phyloP scores from a whole-genome alignment of 35 echinoderm and acorn worm genomes.

The Apostichopus californicus region DNA sequence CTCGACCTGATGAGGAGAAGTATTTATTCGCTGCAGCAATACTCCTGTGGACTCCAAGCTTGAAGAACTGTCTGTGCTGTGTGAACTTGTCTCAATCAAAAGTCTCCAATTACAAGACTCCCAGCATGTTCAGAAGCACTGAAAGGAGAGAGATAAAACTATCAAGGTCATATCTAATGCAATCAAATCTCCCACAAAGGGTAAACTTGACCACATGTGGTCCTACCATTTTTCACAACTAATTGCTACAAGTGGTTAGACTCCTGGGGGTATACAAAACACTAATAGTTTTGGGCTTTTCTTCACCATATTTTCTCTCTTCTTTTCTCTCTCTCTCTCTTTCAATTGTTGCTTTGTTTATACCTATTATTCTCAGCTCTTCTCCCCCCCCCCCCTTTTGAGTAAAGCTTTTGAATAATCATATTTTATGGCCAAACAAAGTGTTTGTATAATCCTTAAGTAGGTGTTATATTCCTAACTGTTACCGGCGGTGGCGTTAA shows the following conservation, averaged over 20 bases:
- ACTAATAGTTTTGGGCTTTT: not conserved
- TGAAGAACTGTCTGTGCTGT: not conserved
- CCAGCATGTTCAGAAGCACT: not conserved
- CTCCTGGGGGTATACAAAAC: slow-evolving; percentile 19
- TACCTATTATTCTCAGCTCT: too few species aligned
- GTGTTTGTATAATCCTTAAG: not conserved
- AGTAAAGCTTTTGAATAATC: too few species aligned
- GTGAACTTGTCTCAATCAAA: not conserved
- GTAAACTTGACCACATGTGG: slow-evolving; percentile 37
- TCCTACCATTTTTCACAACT: not conserved
- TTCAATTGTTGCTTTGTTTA: not conserved
- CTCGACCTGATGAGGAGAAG: too few species aligned
- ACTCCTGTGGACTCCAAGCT: too few species aligned
- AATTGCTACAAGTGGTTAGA: slow-evolving; percentile 50
- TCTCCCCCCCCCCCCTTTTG: too few species aligned
- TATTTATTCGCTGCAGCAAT: too few species aligned
- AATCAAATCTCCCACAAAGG: not conserved
- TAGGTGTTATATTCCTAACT: not conserved
- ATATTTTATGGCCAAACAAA: too few species aligned
- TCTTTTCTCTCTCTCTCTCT: not conserved
- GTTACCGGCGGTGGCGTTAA: too few species aligned
- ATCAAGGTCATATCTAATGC: slow-evolving; percentile 50
- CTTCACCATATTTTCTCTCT: not conserved
- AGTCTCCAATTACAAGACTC: not conserved
- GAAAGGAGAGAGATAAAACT: not conserved